phyloP scores from a whole-genome alignment of 2,888 invertebrate species.

The Ptilodon capucinus region DNA sequence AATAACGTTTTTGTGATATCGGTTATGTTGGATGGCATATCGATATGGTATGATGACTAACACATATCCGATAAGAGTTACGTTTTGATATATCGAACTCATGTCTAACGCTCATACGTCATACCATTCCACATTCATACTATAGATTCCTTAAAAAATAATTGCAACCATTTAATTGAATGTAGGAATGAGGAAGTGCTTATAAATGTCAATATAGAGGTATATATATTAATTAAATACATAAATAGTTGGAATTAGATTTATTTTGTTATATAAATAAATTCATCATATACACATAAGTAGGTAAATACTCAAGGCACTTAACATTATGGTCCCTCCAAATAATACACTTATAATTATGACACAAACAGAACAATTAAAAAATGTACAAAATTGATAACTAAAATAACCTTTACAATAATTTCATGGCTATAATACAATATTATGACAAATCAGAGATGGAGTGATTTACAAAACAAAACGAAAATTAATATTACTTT shows the following conservation, averaged over 20 bases:
- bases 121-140: no score
- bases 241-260: constrained; percentile 39
- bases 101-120: no score
- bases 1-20: no score
- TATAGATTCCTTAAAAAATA: no score
- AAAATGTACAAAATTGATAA: constrained; percentile 37
- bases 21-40: no score
- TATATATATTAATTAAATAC: not conserved
- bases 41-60: no score
- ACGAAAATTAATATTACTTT: not conserved
- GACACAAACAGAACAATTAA: constrained; percentile 39
- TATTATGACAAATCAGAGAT: not conserved
- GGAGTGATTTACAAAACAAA: not conserved
- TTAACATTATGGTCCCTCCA: constrained; percentile 76
- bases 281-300: constrained; percentile 63
- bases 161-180: no score
- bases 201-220: no score
- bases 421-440: constrained; percentile 10
- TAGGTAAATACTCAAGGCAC: constrained; percentile 70
- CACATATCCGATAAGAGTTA: no score
- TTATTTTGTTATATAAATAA: constrained; percentile 50
- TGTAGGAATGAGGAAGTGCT: no score
- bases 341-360: constrained; percentile 53
- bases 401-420: constrained; percentile 20
- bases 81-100: no score